A percentile compares a stretch with the other conserved stretches of the same genome.
phyloP scores from a whole-genome alignment of 2,113 vertebrate genomes.

The Mugil cephalus region DNA sequence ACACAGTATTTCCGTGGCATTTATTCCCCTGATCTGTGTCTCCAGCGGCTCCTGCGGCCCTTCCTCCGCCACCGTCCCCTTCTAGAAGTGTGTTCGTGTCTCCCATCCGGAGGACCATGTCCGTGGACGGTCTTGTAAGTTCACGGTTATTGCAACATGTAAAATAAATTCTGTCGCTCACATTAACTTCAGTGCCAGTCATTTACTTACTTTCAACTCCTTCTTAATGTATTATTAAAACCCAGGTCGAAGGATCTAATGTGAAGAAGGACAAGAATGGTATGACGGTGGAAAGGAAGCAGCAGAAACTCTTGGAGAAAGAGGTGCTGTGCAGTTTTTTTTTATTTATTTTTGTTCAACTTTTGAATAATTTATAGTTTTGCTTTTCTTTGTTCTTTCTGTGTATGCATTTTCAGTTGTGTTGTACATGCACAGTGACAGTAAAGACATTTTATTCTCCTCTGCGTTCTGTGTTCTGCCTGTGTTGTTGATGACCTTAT shows the following conservation, averaged over 20 bases:
- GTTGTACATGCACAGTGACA: too few species aligned
- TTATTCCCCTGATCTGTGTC: background rate
- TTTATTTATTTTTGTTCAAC: too few species aligned
- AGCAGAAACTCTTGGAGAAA: conserved; percentile 90
- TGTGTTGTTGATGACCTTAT: background rate
- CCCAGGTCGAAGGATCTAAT: conserved; percentile 67
- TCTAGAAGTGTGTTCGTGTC: conserved; percentile 62
- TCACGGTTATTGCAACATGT: background rate
- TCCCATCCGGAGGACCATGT: conserved; percentile 84
- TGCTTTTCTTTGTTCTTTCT: too few species aligned
- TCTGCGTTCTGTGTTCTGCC: too few species aligned
- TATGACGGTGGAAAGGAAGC: conserved; percentile 84
- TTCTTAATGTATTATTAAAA: background rate
- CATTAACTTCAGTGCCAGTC: too few species aligned
- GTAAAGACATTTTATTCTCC: too few species aligned
- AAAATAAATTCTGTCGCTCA: too few species aligned
- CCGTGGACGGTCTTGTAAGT: conserved; percentile 83
- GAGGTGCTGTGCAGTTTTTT: conserved; percentile 87
- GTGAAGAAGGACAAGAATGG: conserved; percentile 82
- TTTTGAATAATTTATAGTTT: too few species aligned
- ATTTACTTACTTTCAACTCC: background rate
- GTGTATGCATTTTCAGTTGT: too few species aligned
- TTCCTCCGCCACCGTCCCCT: conserved; percentile 62
- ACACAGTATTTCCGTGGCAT: background rate
- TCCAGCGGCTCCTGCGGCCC: conserved; percentile 37